Conservation (phyloP, 92 coral and sea anemone genomes). For the Actinostola sp. region DNA sequence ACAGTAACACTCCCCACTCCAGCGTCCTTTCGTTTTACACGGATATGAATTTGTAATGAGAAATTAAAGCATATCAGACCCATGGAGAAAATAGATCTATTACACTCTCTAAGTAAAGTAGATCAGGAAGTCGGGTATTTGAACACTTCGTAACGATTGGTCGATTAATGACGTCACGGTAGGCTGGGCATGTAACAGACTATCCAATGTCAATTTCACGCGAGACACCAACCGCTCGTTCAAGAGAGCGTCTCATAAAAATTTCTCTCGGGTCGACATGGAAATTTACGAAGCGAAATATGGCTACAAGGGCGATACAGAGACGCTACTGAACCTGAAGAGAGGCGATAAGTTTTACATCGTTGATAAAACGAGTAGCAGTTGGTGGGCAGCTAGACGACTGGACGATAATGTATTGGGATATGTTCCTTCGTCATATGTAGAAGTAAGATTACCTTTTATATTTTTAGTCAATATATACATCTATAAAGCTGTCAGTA, state of each 20-base stretch:
- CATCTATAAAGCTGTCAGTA: constrained; percentile 4
- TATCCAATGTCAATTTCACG: constrained; percentile 51
- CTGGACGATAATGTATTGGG: constrained; percentile 79
- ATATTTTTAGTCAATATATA: constrained; percentile 14
- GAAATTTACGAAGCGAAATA: constrained; percentile 82
- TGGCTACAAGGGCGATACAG: constrained; percentile 67
- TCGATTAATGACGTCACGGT: constrained; percentile 46
- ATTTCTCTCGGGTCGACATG: too few relatives aligned
- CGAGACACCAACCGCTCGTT: constrained; percentile 6
- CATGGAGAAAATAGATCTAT: too few relatives aligned
- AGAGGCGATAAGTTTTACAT: constrained; percentile 80
- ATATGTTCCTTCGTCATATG: constrained; percentile 80
- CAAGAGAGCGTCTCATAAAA: not conserved
- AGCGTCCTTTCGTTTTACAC: too few relatives aligned
- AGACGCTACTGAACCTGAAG: constrained; percentile 59
- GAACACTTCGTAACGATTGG: not conserved
- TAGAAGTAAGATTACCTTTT: constrained; percentile 55
- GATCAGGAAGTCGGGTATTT: not conserved
- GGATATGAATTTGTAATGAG: too few relatives aligned
- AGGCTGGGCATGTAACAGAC: constrained; percentile 25
- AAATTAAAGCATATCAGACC: too few relatives aligned
- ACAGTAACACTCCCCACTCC: too few relatives aligned
- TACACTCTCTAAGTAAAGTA: not conserved
- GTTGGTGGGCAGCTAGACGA: constrained; percentile 90
- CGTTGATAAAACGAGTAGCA: constrained; percentile 59